Conservation (phyloP, 2,888 invertebrate genomes). For the Prenolepis imparis region DNA sequence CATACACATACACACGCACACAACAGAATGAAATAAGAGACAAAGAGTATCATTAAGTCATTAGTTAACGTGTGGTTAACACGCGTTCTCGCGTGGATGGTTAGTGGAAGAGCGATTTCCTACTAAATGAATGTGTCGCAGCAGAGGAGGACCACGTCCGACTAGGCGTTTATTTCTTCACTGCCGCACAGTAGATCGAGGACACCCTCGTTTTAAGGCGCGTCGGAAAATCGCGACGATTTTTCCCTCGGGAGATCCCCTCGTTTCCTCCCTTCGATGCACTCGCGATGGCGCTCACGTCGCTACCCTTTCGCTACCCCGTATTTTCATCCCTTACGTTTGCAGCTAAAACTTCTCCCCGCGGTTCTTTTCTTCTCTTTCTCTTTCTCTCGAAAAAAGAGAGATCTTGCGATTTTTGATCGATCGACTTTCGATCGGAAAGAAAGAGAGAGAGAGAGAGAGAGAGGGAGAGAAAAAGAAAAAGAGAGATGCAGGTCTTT, state of each 20-base stretch:
- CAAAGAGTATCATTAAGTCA: constrained; percentile 6
- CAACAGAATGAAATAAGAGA: background rate
- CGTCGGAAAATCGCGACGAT: constrained; percentile 21
- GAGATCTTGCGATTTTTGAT: constrained; percentile 2
- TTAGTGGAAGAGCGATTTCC: constrained; percentile 72
- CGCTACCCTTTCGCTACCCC: constrained; percentile 13
- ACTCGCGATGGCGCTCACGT: constrained; percentile 49
- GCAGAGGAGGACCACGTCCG: constrained; percentile 57
- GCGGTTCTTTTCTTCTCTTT: background rate
- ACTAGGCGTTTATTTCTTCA: constrained; percentile 63
- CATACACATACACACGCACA: constrained; percentile 17
- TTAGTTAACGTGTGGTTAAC: constrained; percentile 18
- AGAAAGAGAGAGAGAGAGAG: constrained; percentile 20
- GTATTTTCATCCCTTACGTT: constrained; percentile 16
- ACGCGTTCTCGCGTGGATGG: constrained; percentile 49
- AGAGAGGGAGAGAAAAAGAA: constrained; percentile 17
- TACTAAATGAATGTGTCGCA: constrained; percentile 68
- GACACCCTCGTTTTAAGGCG: constrained; percentile 14
- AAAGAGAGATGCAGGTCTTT: constrained; percentile 70
- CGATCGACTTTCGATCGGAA: background rate
- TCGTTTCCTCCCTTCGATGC: constrained; percentile 57
- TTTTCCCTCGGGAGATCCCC: constrained; percentile 1
- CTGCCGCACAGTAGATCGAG: constrained; percentile 62
- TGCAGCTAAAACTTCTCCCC: constrained; percentile 16
- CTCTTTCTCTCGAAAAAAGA: constrained; percentile 8